Base-by-base conservation (phyloP, 2,888 invertebrate genomes). In the Melieria crassipennis region DNA sequence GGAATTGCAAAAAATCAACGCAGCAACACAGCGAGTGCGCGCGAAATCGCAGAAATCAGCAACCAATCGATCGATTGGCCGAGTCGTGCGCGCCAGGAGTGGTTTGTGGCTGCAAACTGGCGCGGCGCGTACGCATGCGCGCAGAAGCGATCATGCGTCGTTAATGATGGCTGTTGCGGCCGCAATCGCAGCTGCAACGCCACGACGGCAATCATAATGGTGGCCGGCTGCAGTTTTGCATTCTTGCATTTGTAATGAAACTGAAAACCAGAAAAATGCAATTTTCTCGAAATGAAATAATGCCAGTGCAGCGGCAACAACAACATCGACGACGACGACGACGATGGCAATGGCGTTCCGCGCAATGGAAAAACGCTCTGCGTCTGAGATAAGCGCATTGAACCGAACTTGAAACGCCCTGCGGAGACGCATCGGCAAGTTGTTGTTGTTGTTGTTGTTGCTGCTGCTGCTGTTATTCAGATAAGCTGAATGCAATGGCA, bases 171-270 rank as follows among this genome's bases (percentile, higher is more conserved):
- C 11, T 5, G 9, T 7, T 5, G 46, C 16, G 10, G 30, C 43
- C 48, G 45, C 52, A 61, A 52, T 58, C 56, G 68, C 58, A 72
- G 42, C 46, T 64, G 57, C 67, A 30, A n/a, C 9, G 58, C 9
- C 16, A 10, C 46, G 7, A 13, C n/a, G 42, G 42, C 52, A 65
- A 47, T 13, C 10, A 10, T n/a, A 62, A 68, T 74, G 65, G 65
- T 72, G 67, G 70, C 67, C 55, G 70, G 57, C 82, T 30, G 30
- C 30, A 30, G 81, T 81, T 82, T 81, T 81, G 80, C 81, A 82
- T 81, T 83, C 83, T 82, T 84, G 84, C 83, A 84, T 84, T 84
- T 82, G 83, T 83, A 84, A 84, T 84, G 83, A 82, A 84, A 83
- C 82, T 78, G 79, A 82, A 83, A 83, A 83, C 82, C 83, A 82